phyloP scores from a whole-genome alignment of 2,888 invertebrate species.

The Autographa pulchrina region DNA sequence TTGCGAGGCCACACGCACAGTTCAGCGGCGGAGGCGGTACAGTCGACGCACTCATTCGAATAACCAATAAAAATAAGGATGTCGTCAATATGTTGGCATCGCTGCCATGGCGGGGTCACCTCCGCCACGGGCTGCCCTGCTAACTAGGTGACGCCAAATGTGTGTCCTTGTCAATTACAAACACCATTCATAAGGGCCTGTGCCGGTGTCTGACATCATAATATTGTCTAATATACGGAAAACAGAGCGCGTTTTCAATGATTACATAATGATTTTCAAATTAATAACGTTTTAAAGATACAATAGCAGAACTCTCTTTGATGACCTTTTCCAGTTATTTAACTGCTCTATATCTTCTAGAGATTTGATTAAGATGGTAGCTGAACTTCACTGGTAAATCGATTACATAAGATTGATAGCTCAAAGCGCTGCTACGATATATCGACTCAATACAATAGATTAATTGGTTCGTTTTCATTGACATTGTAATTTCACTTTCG shows the following conservation, averaged over 20 bases:
- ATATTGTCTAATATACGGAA: conserved; percentile 26
- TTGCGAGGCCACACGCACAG: conserved; percentile 85
- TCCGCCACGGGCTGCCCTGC: conserved; percentile 72
- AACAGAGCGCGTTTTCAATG: conserved; percentile 18
- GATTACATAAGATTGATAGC: conserved; percentile 59
- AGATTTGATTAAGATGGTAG: conserved; percentile 21
- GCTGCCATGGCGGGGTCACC: conserved; percentile 81
- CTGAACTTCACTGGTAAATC: conserved; percentile 44
- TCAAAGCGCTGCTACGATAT: conserved; percentile 37
- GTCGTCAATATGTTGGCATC: conserved; percentile 88
- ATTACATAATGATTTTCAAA: conserved; percentile 42
- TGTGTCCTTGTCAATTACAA: conserved; percentile 56
- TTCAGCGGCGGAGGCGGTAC: conserved; percentile 78
- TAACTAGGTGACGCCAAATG: conserved; percentile 58
- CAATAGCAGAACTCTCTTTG: conserved; percentile 8
- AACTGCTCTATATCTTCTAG: conserved; percentile 10
- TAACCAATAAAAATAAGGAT: conserved; percentile 88
- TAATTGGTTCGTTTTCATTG: conserved; percentile 66
- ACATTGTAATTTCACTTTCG: conserved; percentile 69
- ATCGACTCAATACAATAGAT: conserved; percentile 59
- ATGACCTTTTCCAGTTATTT: conserved; percentile 12
- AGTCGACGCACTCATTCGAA: conserved; percentile 86
- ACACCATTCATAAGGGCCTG: conserved; percentile 55
- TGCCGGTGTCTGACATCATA: conserved; percentile 38
- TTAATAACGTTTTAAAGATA: conserved; percentile 9